phyloP scores from a whole-genome alignment of 2,888 invertebrate genomes.

The Bugula neritina region DNA sequence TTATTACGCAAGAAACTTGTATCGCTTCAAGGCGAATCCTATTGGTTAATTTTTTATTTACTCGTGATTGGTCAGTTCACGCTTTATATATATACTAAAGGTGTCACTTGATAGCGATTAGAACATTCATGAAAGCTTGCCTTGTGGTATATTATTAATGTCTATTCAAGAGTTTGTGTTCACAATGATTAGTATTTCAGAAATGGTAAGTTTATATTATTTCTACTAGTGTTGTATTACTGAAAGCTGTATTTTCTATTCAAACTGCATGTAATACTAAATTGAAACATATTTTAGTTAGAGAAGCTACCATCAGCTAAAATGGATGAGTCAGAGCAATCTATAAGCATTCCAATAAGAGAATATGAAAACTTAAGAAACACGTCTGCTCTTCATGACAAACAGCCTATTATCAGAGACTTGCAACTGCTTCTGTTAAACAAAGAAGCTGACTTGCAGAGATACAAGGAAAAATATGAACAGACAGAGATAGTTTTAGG shows the following conservation, averaged over 20 bases:
- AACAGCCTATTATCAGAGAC: slow-evolving; percentile 14
- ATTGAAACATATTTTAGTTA: neutral
- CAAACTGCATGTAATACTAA: neutral
- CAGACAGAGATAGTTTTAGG: neutral
- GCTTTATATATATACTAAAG: no score
- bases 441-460: neutral
- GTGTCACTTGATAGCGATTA: no score
- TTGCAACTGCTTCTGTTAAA: slow-evolving; percentile 5
- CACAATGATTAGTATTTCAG: slow-evolving; percentile 18
- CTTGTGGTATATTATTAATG: no score
- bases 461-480: slow-evolving; percentile 22
- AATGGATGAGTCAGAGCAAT: neutral
- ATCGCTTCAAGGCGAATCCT: no score
- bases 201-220: slow-evolving; percentile 18
- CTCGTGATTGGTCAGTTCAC: no score
- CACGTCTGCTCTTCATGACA: neutral
- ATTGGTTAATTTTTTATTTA: no score
- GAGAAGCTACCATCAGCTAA: slow-evolving; percentile 12
- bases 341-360: slow-evolving; percentile 3
- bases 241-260: neutral
- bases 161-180: neutral
- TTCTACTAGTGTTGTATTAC: neutral
- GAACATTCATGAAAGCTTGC: no score
- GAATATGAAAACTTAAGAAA: slow-evolving; percentile 24
- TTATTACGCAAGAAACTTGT: no score